Base-by-base conservation (phyloP, 2,113 vertebrate species). In the Gopherus flavomarginatus region DNA sequence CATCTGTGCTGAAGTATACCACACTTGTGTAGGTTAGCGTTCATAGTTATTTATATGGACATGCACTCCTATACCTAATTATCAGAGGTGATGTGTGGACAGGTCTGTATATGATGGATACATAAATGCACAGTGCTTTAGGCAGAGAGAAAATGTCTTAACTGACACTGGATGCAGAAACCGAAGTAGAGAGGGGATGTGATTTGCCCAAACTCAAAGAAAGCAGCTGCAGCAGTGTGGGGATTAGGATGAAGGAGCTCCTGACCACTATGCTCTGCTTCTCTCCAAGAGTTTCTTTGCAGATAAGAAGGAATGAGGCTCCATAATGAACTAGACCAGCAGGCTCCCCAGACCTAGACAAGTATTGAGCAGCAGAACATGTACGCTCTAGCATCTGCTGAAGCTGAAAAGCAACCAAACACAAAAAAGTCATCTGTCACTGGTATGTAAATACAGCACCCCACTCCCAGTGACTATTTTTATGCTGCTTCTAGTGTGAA, bases 91-190 rank as follows among this genome's bases (percentile, higher is more conserved):
- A 42, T 38, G 9, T 2, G 75, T 4, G 29, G 35, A 81, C 52
- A 72, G 53, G 49, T 27, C 1, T 2, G 69, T 2, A 44, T 0
- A 0, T 62, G 77, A 80, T 5, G 72, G 50, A 19, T n/a, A 69
- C 0, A 0, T 31, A 29, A 17, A 7, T 12, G 16, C 1, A 38
- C 4, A 4, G 42, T 44, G 26, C 29, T 1, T 0, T 0, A 80
- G 27, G 81, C 12, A 22, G 35, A 24, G 79, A 49, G 4, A 82
- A 49, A 49, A 56, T 4, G 13, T 1, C 49, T 80, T 80, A 35
- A 86, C 72, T 56, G 29, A 56, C 42, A 86, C 10, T 35, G 26
- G 11, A 0, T 0, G 44, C 50, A 88, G 49, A 29, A 87, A 56
- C 6, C 29, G 11, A 0, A 0, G 8, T 6, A 24, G 2, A 3